A percentile compares a stretch with the other conserved stretches of the same genome.
These are phyloP conservation scores for Nylanderia fulva DNA, from an alignment of 1,140 invertebrate species.

Conservation along the genomic window DNA sequence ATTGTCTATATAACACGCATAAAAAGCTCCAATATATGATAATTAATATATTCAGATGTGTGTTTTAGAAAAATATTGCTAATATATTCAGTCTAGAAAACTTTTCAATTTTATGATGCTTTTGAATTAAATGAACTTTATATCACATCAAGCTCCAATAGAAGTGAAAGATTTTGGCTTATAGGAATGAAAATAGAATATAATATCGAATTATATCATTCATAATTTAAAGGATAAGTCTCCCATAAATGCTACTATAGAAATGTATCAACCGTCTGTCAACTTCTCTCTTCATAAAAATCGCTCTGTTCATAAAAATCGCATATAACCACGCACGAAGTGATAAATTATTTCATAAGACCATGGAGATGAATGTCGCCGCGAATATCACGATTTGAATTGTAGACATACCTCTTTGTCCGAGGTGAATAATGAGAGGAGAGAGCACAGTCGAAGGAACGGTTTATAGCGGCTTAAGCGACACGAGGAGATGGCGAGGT, in stretches of 20 bases:
- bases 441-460: conserved; percentile 20
- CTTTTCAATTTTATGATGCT: neutral
- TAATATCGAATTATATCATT: neutral
- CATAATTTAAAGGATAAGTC: neutral
- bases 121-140: neutral
- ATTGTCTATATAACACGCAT: neutral
- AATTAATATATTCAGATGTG: neutral
- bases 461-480: conserved; percentile 47
- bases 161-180: neutral
- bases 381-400: conserved; percentile 69
- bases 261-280: neutral
- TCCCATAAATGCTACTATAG: neutral
- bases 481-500: conserved; percentile 63
- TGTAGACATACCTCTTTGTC: conserved; percentile 75
- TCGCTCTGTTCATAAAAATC: neutral
- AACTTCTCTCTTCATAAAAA: neutral
- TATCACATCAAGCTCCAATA: neutral
- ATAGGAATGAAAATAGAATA: neutral
- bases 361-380: conserved; percentile 27
- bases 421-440: conserved; percentile 73
- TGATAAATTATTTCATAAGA: conserved; percentile 44
- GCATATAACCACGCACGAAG: neutral
- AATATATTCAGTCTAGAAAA: neutral
- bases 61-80: neutral
- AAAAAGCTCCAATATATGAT: neutral